Evolutionary conservation across 1,140 invertebrate genomes (phyloP), one percentile per base, ranked within the genome.

Genomic region (Pygmarrhopalites habei): DNA sequence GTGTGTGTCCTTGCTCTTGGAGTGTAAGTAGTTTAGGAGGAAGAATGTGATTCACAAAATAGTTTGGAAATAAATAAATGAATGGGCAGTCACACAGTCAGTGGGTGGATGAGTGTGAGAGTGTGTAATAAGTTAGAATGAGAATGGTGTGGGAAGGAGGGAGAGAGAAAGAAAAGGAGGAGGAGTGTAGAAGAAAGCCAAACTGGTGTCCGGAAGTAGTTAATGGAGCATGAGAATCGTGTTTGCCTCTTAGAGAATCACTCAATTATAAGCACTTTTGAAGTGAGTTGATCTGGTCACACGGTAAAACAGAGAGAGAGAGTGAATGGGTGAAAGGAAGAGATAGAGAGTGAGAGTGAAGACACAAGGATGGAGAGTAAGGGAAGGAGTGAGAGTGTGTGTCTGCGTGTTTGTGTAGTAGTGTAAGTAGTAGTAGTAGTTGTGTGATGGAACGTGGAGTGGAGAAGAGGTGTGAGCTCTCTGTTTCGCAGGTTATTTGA

Each of bases 181-280:
- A 39, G 32, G 49, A 60, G 32, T 49, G 49, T 49, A 49, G 47
- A 52, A 52, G 49, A 52, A 52, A 52, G 28, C 46, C 23, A n/a
- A 52, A 23, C 28, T 52, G 49, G 49, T 52, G 49, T 56, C 30
- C 60, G 60, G 60, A 62, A 55, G 57, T 53, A 44, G 51, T 62
- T 62, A 62, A 62, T 62, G 60, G 60, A 53, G 60, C 60, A 62
- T 62, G 60, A 62, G 60, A 55, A 62, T 62, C 49, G 49, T 52
- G 49, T 52, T 52, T 52, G 49, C 49, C 49, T 52, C 49, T 52
- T 39, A 57, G 44, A 32, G 60, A 62, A 62, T 56, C 60, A 62
- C 60, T 62, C 51, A 57, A 56, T 56, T 56, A 62, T 52, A 62
- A 47, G 60, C 30, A 47, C 53, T 62, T 47, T 26, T 62, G 32